Percentiles rank a stretch among this genome's conserved stretches.
These are phyloP conservation scores for Saguinus midas DNA, from an alignment of 2,113 vertebrate species.

Conservation along the genomic window DNA sequence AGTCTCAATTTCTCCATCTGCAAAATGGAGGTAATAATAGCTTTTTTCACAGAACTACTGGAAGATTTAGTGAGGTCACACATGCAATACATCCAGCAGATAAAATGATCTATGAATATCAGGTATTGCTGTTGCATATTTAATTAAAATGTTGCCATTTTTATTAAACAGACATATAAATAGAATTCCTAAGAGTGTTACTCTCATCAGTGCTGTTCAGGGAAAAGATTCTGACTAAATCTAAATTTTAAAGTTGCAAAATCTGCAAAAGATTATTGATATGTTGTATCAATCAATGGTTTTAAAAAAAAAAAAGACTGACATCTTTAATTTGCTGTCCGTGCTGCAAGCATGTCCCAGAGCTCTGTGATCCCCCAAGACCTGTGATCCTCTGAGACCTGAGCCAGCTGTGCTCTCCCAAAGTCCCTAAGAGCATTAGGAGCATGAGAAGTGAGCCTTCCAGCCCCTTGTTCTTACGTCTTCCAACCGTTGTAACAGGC, in stretches of 20 bases:
- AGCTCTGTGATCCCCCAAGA: neutral
- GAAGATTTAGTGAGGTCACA: conserved; percentile 36
- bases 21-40: neutral
- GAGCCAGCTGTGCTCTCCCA: neutral
- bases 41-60: neutral
- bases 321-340: neutral
- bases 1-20: neutral
- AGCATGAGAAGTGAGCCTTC: neutral
- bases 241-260: conserved; percentile 17
- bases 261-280: neutral
- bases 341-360: neutral
- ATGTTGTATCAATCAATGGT: neutral
- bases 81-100: neutral
- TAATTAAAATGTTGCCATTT: neutral
- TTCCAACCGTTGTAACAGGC: neutral
- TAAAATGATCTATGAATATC: neutral
- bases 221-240: conserved; percentile 38
- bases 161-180: conserved; percentile 29
- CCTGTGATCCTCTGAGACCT: neutral
- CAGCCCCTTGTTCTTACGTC: neutral
- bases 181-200: neutral
- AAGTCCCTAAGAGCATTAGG: neutral
- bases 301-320: neutral
- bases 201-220: conserved; percentile 25
- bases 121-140: neutral